Percentiles rank a stretch among this genome's conserved stretches.
Conservation (phyloP, 2,888 invertebrate genomes). For the Aphrophora alni region DNA sequence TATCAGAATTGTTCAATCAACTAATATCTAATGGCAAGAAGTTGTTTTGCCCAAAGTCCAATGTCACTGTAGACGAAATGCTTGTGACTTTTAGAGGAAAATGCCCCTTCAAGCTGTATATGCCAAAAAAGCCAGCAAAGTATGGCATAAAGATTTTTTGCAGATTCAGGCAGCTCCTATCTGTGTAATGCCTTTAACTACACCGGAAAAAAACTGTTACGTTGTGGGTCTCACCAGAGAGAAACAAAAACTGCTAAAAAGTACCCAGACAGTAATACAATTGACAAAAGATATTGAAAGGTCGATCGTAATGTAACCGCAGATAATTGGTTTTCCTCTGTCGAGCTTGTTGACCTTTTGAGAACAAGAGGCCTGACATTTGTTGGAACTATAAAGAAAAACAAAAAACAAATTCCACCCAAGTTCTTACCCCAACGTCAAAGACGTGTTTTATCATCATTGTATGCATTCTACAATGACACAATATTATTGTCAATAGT, state of each 20-base stretch:
- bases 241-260: no score
- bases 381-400: neutral
- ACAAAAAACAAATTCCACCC: slow-evolving; percentile 31
- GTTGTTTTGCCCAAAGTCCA: no score
- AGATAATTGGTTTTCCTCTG: slow-evolving; percentile 53
- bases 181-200: slow-evolving; percentile 16
- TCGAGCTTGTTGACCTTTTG: slow-evolving; percentile 47
- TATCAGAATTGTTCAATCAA: no score
- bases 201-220: neutral
- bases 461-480: no score
- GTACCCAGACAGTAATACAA: no score
- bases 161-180: neutral
- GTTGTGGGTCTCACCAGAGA: no score
- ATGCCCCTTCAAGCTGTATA: no score
- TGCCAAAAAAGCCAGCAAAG: neutral
- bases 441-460: neutral
- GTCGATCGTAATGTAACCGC: slow-evolving; percentile 27
- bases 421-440: slow-evolving; percentile 12
- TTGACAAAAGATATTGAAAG: neutral
- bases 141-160: slow-evolving; percentile 16
- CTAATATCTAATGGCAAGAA: no score
- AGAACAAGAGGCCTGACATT: neutral
- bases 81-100: no score
- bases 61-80: no score
- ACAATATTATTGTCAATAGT: no score